These are phyloP conservation scores for Archivesica marissinica DNA, from an alignment of 1,140 invertebrate genomes.

Conservation along the genomic window DNA sequence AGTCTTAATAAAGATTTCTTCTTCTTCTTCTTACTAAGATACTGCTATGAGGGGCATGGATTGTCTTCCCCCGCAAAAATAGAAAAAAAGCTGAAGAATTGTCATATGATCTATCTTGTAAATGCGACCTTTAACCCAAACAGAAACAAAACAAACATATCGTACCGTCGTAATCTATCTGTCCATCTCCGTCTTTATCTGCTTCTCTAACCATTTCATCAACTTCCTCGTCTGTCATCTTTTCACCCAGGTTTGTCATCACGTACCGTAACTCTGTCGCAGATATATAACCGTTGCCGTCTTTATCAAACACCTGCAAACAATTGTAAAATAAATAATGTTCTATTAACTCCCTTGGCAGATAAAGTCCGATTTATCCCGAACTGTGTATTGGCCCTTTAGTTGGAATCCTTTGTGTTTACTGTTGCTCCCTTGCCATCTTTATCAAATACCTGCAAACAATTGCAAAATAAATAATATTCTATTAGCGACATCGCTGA, in stretches of 20 bases:
- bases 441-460: no score
- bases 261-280: neutral
- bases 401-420: no score
- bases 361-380: no score
- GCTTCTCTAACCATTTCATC: conserved; percentile 25
- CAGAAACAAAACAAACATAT: neutral
- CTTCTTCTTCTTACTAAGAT: neutral
- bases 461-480: no score
- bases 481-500: neutral
- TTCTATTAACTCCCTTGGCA: no score
- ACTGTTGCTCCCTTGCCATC: no score
- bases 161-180: conserved; percentile 25
- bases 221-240: conserved; percentile 18
- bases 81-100: neutral
- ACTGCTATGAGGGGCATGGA: neutral
- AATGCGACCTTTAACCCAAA: no score
- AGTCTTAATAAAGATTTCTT: neutral
- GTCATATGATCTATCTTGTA: no score
- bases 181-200: conserved; percentile 5
- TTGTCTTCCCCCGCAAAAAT: neutral
- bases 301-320: conserved; percentile 37
- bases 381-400: no score
- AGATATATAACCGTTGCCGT: conserved; percentile 8
- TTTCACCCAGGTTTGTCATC: conserved; percentile 27
- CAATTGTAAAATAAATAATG: no score